Conservation (phyloP, 2,113 vertebrate genomes). For the Acrocephalus arundinaceus region DNA sequence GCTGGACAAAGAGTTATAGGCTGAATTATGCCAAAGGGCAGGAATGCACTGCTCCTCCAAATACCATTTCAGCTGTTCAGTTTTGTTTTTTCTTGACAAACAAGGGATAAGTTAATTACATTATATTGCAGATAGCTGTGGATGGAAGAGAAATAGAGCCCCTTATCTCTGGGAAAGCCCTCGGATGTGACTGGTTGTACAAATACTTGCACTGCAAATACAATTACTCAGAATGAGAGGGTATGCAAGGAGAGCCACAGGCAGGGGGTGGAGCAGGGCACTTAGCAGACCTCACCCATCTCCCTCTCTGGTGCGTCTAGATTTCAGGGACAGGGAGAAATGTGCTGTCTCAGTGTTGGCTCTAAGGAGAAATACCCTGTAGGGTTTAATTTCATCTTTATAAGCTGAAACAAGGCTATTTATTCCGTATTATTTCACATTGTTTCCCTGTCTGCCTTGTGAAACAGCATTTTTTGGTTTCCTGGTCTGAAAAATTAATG, state of each 20-base stretch:
- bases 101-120: background rate
- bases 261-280: background rate
- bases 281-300: background rate
- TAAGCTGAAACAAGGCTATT: background rate
- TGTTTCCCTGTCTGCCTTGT: background rate
- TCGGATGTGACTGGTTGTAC: background rate
- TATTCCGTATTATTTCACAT: background rate
- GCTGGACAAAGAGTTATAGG: background rate
- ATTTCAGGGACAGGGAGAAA: background rate
- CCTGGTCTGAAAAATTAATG: background rate
- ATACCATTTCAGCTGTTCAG: background rate
- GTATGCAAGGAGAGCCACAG: background rate
- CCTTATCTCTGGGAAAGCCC: slow-evolving; percentile 42
- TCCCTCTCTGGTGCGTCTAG: background rate
- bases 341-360: background rate
- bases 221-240: background rate
- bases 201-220: slow-evolving; percentile 30
- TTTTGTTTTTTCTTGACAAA: slow-evolving; percentile 43
- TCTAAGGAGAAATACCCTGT: background rate
- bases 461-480: background rate
- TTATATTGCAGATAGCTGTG: background rate
- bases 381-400: background rate
- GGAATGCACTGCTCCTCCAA: background rate
- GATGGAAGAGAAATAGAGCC: background rate
- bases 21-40: background rate